These are phyloP conservation scores for honey bee (Apis mellifera) DNA, from an alignment of 1,140 invertebrate genomes.

Conservation along the genomic window DNA sequence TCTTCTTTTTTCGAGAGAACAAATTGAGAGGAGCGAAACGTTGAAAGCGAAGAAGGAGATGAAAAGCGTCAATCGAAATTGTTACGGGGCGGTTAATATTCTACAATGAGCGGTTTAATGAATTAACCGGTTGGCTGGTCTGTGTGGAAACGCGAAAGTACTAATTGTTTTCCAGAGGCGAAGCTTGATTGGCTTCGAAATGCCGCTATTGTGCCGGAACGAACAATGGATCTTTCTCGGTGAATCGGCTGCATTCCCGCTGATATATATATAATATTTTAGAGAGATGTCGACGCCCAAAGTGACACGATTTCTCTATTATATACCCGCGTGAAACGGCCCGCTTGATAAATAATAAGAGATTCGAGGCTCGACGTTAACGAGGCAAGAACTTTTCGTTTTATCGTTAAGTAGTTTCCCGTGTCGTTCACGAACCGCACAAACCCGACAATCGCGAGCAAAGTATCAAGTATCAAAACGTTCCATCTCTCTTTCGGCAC, in stretches of 20 bases:
- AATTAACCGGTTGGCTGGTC: background rate
- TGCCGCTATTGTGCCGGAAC: constrained; percentile 20
- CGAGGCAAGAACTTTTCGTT: constrained; percentile 2
- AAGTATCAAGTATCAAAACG: background rate
- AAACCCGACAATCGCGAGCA: too few species aligned
- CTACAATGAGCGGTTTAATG: background rate
- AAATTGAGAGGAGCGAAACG: background rate
- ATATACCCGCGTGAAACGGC: background rate
- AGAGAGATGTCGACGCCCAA: background rate
- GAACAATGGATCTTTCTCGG: constrained; percentile 20
- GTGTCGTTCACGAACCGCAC: background rate
- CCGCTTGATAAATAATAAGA: constrained; percentile 11
- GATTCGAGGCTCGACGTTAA: background rate
- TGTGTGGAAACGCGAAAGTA: constrained; percentile 5
- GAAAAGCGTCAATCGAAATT: background rate
- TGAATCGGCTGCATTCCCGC: constrained; percentile 2
- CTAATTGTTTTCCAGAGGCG: constrained; percentile 36
- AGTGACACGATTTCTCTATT: constrained; percentile 16
- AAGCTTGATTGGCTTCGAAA: constrained; percentile 40
- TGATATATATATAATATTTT: constrained; percentile 24
- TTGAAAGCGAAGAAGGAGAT: too few species aligned
- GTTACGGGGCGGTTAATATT: background rate
- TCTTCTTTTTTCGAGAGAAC: background rate
- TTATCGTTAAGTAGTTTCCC: constrained; percentile 50
- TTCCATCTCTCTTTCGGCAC: background rate